Conservation (phyloP, 2,797 vertebrate genomes). For the Alexandromys oeconomus region DNA sequence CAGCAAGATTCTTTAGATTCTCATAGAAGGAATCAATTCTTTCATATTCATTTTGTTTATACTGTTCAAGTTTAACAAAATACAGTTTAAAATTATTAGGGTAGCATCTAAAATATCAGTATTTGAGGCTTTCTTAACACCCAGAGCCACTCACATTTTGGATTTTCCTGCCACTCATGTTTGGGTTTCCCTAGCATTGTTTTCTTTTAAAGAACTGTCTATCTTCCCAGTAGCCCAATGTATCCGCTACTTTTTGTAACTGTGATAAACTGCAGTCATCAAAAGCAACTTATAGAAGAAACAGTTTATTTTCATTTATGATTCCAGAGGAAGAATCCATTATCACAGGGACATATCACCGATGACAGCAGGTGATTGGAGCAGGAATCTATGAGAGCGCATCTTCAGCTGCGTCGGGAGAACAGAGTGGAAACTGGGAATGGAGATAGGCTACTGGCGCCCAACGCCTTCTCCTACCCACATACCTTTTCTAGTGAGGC, state of each 20-base stretch:
- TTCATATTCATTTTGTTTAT: background rate
- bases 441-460: rapidly evolving
- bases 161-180: background rate
- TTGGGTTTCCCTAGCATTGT: background rate
- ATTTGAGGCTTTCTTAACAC: background rate
- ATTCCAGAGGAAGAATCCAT: background rate
- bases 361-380: background rate
- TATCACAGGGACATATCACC: too few relatives aligned
- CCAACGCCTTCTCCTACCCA: background rate
- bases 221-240: background rate
- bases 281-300: background rate
- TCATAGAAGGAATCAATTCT: background rate
- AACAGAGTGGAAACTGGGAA: background rate
- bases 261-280: background rate
- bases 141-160: background rate
- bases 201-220: background rate
- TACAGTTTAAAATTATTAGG: background rate
- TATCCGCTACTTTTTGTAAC: background rate
- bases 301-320: background rate
- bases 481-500: background rate
- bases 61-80: slow-evolving; percentile 36
- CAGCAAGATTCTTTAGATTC: background rate
- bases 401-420: background rate
- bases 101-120: background rate
- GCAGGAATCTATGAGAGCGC: background rate